phyloP scores from a whole-genome alignment of 2,113 vertebrate genomes.

The Pristiophorus japonicus region DNA sequence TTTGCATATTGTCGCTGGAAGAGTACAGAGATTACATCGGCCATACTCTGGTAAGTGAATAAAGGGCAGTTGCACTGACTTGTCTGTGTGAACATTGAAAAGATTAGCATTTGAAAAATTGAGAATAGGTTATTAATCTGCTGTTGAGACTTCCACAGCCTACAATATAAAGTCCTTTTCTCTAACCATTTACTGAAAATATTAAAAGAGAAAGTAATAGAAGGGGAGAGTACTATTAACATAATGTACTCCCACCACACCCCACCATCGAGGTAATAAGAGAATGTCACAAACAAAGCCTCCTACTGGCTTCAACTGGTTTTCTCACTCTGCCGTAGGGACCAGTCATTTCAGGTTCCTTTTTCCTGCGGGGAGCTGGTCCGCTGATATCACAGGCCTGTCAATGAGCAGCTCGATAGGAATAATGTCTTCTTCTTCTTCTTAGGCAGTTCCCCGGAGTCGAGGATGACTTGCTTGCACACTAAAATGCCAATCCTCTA shows the following conservation, averaged over 20 bases:
- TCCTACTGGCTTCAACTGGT: not conserved
- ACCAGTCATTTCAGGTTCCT: not conserved
- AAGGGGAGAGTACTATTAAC: not conserved
- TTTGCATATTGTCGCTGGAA: not conserved
- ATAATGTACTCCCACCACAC: not conserved
- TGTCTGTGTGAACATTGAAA: not conserved
- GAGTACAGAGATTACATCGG: not conserved
- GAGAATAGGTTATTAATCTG: conserved; percentile 15
- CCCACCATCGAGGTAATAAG: not conserved
- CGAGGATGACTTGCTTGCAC: too few relatives aligned
- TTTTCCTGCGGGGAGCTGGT: not conserved
- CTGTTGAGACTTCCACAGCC: not conserved
- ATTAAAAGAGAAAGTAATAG: not conserved
- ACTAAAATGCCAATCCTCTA: too few relatives aligned
- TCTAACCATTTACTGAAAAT: not conserved
- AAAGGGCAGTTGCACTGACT: not conserved
- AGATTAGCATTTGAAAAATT: not conserved
- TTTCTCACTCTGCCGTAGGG: not conserved
- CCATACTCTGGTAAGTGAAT: not conserved
- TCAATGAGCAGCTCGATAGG: not conserved
- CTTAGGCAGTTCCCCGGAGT: too few relatives aligned
- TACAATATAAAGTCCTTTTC: not conserved
- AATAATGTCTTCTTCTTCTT: too few relatives aligned
- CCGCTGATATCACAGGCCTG: not conserved
- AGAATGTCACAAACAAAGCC: not conserved